Base-by-base conservation (phyloP, 1,140 invertebrate genomes). In the Calliphora vicina region DNA sequence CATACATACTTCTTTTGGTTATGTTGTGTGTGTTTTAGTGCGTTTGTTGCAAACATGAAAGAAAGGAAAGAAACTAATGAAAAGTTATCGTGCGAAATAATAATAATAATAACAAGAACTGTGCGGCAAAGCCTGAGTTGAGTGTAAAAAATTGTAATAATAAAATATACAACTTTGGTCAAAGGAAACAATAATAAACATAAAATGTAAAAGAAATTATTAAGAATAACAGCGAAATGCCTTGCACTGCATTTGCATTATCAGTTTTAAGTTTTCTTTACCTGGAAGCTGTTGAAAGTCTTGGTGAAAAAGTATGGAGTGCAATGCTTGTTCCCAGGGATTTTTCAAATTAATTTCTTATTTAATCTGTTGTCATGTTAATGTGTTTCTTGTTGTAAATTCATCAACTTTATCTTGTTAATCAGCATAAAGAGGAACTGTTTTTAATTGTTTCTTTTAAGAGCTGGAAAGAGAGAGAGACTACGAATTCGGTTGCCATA, bases 71-170 rank as follows among this genome's bases (percentile, higher is more conserved):
- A 23, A 67, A 67, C 61, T 67, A 67, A 67, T 67, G 61, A 67
- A 67, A 67, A 67, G 17, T 67, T 67, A 67, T 67, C 61, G 61
- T 67, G 61, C 20, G 61, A 67, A 67, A 67, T 67, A 67, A 67
- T 67, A 67, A 67, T 23, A 67, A 67, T 23, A 23, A 67, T 13
- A 15, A 2, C 17, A 50, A 15, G 45, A 12, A 35, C 35, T n/a
- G n/a, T n/a, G 5, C 35, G 1, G 10, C 5, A 35, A 8, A 35
- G 35, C 15, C 10, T 50, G 15, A 50, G 15, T 50, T 17, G 4
- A n/a, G n/a, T 50, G 15, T 4, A 50, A 50, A 50, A n/a, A 50
- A 50, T 10, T 17, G 42, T 50, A n/a, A n/a, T 45, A 50, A 50
- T 50, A 50, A 50, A 17, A n/a, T 50, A 17, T 50, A 50, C 17